Conservation (phyloP, 2,797 vertebrate genomes). For the Liparis tanakae region DNA sequence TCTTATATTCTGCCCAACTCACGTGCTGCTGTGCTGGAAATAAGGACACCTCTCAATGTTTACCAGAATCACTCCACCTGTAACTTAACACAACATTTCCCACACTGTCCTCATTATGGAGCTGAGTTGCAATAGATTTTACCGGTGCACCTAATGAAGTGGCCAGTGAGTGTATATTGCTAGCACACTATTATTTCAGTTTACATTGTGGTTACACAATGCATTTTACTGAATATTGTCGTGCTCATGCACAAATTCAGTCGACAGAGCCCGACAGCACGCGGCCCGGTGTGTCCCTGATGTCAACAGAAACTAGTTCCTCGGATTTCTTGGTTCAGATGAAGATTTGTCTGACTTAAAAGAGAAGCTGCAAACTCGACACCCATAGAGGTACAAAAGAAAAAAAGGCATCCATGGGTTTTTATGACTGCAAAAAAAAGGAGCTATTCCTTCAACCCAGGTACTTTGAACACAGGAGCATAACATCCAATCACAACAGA, state of each 20-base stretch:
- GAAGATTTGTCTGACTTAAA: conserved; percentile 3
- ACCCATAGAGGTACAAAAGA: neutral
- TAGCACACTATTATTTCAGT: neutral
- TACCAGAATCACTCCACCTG: neutral
- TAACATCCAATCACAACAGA: conserved; percentile 27
- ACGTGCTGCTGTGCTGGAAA: neutral
- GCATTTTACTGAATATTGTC: neutral
- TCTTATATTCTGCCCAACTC: neutral
- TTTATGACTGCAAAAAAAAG: conserved; percentile 23
- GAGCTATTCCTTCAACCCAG: conserved; percentile 25
- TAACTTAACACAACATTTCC: neutral
- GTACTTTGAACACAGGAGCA: conserved; percentile 23
- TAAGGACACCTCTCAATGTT: neutral
- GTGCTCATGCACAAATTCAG: neutral
- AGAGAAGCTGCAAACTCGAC: conserved; percentile 8
- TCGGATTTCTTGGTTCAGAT: conserved; percentile 5
- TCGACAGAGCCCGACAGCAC: neutral
- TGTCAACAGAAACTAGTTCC: neutral
- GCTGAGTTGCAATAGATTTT: neutral
- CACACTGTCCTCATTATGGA: neutral
- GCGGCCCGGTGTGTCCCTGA: neutral
- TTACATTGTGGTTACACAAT: neutral
- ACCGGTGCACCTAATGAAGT: neutral
- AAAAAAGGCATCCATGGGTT: conserved; percentile 11
- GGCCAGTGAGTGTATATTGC: neutral